Percentiles rank a stretch among this genome's conserved stretches.
These are phyloP conservation scores for Sinocyclocheilus rhinocerous DNA, from an alignment of 2,113 vertebrate species.

Conservation along the genomic window DNA sequence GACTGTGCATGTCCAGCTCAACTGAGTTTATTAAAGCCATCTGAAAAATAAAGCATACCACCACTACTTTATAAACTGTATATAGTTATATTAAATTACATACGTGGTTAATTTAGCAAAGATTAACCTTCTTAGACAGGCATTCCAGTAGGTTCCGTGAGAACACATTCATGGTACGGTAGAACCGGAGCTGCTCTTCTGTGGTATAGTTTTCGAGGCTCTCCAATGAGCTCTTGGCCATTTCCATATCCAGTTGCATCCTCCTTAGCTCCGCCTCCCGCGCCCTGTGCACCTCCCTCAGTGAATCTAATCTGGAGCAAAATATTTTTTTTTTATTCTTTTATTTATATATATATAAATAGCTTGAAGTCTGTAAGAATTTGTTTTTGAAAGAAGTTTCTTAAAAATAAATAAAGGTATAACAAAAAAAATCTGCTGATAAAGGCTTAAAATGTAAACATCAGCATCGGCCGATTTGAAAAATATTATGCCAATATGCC, in stretches of 20 bases:
- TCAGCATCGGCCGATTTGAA: too few relatives aligned
- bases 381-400: too few relatives aligned
- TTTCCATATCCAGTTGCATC: slow-evolving; percentile 78
- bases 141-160: slow-evolving; percentile 88
- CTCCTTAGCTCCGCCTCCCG: slow-evolving; percentile 85
- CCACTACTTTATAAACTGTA: not conserved
- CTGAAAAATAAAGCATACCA: slow-evolving; percentile 64
- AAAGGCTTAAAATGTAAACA: too few relatives aligned
- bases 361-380: too few relatives aligned
- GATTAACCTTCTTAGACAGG: slow-evolving; percentile 84
- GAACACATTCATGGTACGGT: slow-evolving; percentile 83
- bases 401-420: too few relatives aligned
- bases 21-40: slow-evolving; percentile 80
- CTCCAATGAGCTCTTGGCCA: slow-evolving; percentile 74
- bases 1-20: slow-evolving; percentile 80
- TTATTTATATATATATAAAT: too few relatives aligned
- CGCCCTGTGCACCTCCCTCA: slow-evolving; percentile 84
- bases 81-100: not conserved
- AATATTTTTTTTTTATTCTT: too few relatives aligned
- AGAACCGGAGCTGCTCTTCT: slow-evolving; percentile 83
- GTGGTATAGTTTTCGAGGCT: slow-evolving; percentile 78
- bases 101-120: not conserved
- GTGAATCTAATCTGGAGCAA: slow-evolving; percentile 66
- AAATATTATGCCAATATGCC: too few relatives aligned
- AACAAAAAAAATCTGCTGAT: too few relatives aligned